These are phyloP conservation scores for Siniperca chuatsi DNA, from an alignment of 2,113 vertebrate species.

Conservation along the genomic window DNA sequence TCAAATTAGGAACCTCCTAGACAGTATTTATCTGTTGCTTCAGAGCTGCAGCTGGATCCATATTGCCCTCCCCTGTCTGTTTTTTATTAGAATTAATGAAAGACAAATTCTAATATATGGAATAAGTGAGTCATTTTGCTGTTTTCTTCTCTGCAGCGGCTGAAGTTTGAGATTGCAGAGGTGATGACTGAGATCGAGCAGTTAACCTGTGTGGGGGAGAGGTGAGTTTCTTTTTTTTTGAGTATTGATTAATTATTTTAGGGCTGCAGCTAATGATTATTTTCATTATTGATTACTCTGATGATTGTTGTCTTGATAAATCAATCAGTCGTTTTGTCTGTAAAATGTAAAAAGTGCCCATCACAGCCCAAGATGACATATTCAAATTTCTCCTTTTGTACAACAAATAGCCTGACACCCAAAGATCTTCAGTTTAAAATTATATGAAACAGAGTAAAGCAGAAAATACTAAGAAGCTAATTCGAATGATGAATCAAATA, in stretches of 20 bases:
- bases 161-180: conserved; percentile 98
- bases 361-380: background rate
- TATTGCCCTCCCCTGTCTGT: background rate
- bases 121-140: background rate
- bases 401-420: too few relatives aligned
- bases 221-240: conserved; percentile 80
- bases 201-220: conserved; percentile 95
- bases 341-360: background rate
- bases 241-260: background rate
- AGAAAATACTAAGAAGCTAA: background rate
- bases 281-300: background rate
- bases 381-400: background rate
- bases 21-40: conserved; percentile 1
- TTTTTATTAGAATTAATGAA: conserved; percentile 8
- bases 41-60: background rate
- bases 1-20: background rate
- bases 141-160: conserved; percentile 84
- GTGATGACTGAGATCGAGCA: conserved; percentile 99
- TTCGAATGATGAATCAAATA: background rate
- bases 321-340: background rate
- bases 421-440: background rate
- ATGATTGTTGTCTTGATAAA: background rate
- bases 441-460: background rate
- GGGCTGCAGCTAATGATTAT: background rate
- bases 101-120: background rate